Evolutionary conservation across 1,140 invertebrate genomes (phyloP), one percentile per base, ranked within the genome.

Genomic region (Zaprionus capensis): DNA sequence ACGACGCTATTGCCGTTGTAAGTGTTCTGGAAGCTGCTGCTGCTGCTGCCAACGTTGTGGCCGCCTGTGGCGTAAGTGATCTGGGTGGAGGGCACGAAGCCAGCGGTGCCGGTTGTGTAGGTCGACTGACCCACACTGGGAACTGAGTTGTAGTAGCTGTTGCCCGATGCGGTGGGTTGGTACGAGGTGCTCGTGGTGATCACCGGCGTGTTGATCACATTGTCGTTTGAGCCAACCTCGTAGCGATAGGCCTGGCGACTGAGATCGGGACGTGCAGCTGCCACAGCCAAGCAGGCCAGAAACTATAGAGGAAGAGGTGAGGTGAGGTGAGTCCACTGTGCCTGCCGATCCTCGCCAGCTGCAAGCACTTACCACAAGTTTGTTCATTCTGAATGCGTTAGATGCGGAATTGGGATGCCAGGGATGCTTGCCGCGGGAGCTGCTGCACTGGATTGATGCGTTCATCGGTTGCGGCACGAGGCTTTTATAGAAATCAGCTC

Each of bases 131-230:
- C 85, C n/a, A 90, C 64, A 7, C 61, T 6, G 5, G 91, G 91
- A 0, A 28, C 53, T 4, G 58, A 64, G 22, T 66, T 84, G 53
- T 67, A 92, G 71, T 92, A 92, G 44, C 58, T 74, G 93, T 93
- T 46, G 93, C 87, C 84, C 9, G 91, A 78, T n/a, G 87, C 80
- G 1, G 93, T 55, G 82, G 93, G 72, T 93, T 85, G 74, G 9
- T 91, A 91, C 9, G 90, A 91, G 31, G 67, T 80, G 93, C 20
- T 83, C 2, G 55, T 66, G 9, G 61, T 56, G 0, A 65, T 26
- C 81, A 28, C 83, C 34, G 63, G 80, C 5, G 56, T 49, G 12
- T 28, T 22, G 51, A 76, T 71, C 71, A 83, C 59, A 17, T 71
- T 59, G 4, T 79, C 72, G 46, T 80, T 91, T 6, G 61, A 77